These are phyloP conservation scores for Pedetes capensis DNA, from an alignment of 2,113 vertebrate genomes.

Conservation along the genomic window DNA sequence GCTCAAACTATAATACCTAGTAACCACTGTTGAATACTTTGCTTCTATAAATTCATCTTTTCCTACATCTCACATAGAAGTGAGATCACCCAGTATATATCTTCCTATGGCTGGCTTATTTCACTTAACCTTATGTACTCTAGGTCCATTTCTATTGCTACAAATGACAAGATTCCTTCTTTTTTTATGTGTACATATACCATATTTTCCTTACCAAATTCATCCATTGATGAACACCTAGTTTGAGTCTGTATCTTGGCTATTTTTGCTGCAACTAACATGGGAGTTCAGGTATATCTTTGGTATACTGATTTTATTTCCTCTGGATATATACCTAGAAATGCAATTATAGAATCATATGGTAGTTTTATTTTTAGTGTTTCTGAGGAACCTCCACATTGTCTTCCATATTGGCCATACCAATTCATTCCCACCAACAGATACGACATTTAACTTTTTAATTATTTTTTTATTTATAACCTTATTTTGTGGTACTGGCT, in stretches of 20 bases:
- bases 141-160: background rate
- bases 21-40: background rate
- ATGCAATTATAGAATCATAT: background rate
- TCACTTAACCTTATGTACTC: background rate
- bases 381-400: background rate
- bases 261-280: background rate
- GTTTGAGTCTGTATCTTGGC: background rate
- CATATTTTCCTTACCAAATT: background rate
- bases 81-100: background rate
- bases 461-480: background rate
- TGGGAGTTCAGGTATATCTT: background rate
- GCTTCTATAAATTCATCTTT: background rate
- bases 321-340: background rate
- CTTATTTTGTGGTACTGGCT: no score
- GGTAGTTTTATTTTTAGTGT: background rate
- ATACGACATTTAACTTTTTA: background rate
- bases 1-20: background rate
- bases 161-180: background rate
- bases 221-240: background rate
- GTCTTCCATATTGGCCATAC: background rate
- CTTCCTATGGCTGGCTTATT: background rate
- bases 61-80: background rate
- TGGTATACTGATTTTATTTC: background rate
- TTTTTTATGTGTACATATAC: fast-evolving
- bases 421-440: background rate